Conservation (phyloP, 2,888 invertebrate genomes). For the Mythimna albipuncta region DNA sequence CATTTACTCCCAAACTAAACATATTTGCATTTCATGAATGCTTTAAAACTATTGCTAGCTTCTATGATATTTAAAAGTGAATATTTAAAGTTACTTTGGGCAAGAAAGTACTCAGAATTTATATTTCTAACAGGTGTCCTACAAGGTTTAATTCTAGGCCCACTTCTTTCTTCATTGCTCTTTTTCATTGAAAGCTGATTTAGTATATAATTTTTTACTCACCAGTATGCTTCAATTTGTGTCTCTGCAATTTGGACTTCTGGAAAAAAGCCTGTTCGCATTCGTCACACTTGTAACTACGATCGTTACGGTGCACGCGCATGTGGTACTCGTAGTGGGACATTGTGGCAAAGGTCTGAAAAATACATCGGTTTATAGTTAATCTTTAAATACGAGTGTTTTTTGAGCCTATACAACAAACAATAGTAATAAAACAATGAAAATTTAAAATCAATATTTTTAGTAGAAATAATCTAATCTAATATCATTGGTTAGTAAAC, state of each 20-base stretch:
- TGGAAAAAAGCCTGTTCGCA: constrained; percentile 93
- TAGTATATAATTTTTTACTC: constrained; percentile 59
- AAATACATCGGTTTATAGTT: constrained; percentile 31
- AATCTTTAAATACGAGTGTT: no score
- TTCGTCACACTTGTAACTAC: constrained; percentile 91
- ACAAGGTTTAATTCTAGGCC: constrained; percentile 4
- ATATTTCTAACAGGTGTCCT: background rate
- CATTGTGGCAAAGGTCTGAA: constrained; percentile 92
- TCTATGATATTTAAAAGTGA: background rate
- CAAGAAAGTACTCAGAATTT: background rate
- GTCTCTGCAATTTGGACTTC: constrained; percentile 93
- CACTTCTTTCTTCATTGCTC: background rate
- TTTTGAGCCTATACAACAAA: no score
- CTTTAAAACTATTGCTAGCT: background rate
- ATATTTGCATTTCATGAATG: background rate
- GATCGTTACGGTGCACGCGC: constrained; percentile 92
- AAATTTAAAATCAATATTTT: no score
- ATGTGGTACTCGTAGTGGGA: constrained; percentile 94
- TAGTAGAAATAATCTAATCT: no score
- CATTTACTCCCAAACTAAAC: background rate
- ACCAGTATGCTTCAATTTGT: constrained; percentile 92
- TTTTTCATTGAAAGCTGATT: background rate
- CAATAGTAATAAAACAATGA: no score
- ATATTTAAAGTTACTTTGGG: constrained; percentile 6
- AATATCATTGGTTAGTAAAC: no score